These are phyloP conservation scores for Mayetiola destructor DNA, from an alignment of 2,888 invertebrate genomes.

Conservation along the genomic window DNA sequence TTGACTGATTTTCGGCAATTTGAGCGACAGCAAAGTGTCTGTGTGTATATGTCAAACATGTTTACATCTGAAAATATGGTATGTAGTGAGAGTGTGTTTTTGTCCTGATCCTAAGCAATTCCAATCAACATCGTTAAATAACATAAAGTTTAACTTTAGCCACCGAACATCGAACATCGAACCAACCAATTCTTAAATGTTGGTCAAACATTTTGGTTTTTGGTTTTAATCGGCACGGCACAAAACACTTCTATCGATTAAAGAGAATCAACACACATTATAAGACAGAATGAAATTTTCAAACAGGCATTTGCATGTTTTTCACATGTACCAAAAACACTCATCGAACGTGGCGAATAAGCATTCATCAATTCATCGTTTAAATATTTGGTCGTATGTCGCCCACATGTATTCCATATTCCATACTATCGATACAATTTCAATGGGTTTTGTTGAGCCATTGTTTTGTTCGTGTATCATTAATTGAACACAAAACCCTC, in stretches of 20 bases:
- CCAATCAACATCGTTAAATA: background rate
- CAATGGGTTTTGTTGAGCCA: constrained; percentile 6
- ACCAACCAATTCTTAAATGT: background rate
- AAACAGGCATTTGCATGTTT: no score
- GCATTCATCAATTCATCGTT: background rate
- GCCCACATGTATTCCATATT: background rate
- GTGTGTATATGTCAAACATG: constrained; percentile 6
- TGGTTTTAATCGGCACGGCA: background rate
- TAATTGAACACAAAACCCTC: constrained; percentile 16
- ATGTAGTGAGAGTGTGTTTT: no score
- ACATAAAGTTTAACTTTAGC: background rate
- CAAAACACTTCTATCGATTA: background rate
- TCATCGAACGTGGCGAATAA: background rate
- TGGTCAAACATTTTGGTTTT: background rate
- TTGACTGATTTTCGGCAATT: background rate
- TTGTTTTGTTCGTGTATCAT: constrained; percentile 14
- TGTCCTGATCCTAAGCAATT: background rate
- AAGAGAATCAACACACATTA: background rate
- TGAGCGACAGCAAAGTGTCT: background rate
- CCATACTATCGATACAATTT: constrained; percentile 3
- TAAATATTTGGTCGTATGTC: background rate
- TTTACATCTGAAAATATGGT: constrained; percentile 9
- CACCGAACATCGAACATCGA: constrained; percentile 1
- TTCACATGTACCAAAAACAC: no score
- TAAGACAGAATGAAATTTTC: no score